Base-by-base conservation (phyloP, 1,140 invertebrate genomes). In the Drosophila ogumai region DNA sequence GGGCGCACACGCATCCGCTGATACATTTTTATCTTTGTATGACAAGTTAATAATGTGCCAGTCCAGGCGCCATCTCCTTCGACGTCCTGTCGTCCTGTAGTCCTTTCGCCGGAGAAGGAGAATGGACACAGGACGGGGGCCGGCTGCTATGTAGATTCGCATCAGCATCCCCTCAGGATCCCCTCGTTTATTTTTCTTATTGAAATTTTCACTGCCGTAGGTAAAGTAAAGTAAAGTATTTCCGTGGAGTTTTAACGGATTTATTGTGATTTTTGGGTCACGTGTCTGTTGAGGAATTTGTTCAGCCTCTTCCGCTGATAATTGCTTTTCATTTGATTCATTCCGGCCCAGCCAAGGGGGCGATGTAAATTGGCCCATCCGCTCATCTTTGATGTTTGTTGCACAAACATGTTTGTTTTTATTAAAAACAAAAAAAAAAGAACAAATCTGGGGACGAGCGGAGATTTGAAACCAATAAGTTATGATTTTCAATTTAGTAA, bases 31-130 rank as follows among this genome's bases (percentile, higher is more conserved):
- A 88, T 91, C 87, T 88, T 82, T 81, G 88, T 81, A 91, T 91
- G 87, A 91, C 87, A 91, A 91, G 79, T 91, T 91, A 91, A 91
- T 91, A 91, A 91, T 84, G 87, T 90, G 82, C 71, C 81, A 81
- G 81, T 76, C 78, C 73, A 86, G 84, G 82, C 85, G 75, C 73
- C 76, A 50, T 55, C 65, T 36, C 34, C 57, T 67, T 59, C 49
- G 44, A 47, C 22, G n/a, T 68, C 46, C 58, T 31, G 25, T 40
- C 66, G 64, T 31, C 55, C 41, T 12, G 19, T 44, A 44, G 54
- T 55, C 36, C 41, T 22, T 49, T 25, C 49, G 54, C 28, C n/a
- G 43, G 31, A 31, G 49, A 28, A 63, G 25, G 50, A 22, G 22
- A 22, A 28, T 75, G 40, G 44, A 52, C 41, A 52, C 34, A 36